phyloP scores from a whole-genome alignment of 2,888 invertebrate species.

The Patella pellucida region DNA sequence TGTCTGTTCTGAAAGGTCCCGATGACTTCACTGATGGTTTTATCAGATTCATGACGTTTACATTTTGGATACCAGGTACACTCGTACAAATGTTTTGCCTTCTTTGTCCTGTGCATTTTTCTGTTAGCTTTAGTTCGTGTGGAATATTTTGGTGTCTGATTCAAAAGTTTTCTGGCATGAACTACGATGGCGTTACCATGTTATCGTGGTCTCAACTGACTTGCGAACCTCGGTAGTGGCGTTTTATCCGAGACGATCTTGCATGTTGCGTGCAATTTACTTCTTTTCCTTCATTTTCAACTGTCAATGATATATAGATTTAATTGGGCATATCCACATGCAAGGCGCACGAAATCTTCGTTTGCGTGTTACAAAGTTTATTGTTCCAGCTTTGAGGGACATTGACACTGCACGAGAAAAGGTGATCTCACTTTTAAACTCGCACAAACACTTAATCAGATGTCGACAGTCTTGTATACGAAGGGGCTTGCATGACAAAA shows the following conservation, averaged over 20 bases:
- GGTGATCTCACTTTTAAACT: constrained; percentile 18
- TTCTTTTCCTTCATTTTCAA: constrained; percentile 38
- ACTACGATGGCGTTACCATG: neutral
- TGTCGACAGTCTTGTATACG: neutral
- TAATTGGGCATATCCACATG: constrained; percentile 47
- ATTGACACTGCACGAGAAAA: constrained; percentile 28
- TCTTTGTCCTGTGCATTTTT: too few species aligned
- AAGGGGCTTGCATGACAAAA: constrained; percentile 10
- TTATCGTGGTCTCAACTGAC: neutral
- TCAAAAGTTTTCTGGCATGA: too few species aligned
- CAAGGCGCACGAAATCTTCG: constrained; percentile 33
- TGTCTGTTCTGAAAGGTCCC: too few species aligned
- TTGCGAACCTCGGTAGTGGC: constrained; percentile 14
- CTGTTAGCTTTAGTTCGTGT: too few species aligned
- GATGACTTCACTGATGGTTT: too few species aligned
- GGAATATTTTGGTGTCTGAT: too few species aligned
- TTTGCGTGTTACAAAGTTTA: constrained; percentile 31
- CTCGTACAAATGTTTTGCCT: too few species aligned
- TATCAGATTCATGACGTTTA: too few species aligned
- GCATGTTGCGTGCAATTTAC: constrained; percentile 55
- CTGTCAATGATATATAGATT: constrained; percentile 44
- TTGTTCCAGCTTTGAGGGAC: constrained; percentile 19
- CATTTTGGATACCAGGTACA: too few species aligned
- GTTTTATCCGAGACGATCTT: constrained; percentile 46
- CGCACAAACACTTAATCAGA: constrained; percentile 15